Evolutionary conservation across 2,888 invertebrate genomes (phyloP).

Genomic region (Agrotis exclamationis): DNA sequence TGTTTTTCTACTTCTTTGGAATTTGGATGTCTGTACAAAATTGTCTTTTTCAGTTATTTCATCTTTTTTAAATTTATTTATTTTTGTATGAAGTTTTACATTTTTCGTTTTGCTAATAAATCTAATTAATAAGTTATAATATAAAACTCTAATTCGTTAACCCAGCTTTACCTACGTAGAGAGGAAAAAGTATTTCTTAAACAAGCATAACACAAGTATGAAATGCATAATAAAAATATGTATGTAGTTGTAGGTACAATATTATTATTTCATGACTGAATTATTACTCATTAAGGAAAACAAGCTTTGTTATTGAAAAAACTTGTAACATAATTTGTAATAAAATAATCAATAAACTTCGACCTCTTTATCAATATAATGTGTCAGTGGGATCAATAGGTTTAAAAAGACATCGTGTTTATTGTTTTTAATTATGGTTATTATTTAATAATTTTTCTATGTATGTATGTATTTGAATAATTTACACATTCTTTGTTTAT

Average conservation of each 20-base stretch:
- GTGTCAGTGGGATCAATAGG: constrained; percentile 5
- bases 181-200: neutral
- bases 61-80: no score
- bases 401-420: neutral
- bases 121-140: no score
- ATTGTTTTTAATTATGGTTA: neutral
- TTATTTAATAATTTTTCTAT: neutral
- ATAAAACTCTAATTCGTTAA: no score
- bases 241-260: no score
- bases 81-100: no score
- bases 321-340: constrained; percentile 1
- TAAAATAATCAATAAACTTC: constrained; percentile 1
- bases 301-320: neutral
- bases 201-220: neutral
- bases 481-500: constrained; percentile 1
- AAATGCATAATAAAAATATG: neutral
- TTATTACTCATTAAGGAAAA: constrained; percentile 4
- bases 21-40: no score
- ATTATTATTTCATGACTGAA: neutral
- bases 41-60: no score
- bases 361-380: constrained; percentile 5
- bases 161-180: no score
- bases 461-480: no score
- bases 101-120: no score
- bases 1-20: no score